Percentiles rank a stretch among this genome's conserved stretches.
phyloP scores from a whole-genome alignment of 2,797 vertebrate species.

The Chiroxiphia lanceolata region DNA sequence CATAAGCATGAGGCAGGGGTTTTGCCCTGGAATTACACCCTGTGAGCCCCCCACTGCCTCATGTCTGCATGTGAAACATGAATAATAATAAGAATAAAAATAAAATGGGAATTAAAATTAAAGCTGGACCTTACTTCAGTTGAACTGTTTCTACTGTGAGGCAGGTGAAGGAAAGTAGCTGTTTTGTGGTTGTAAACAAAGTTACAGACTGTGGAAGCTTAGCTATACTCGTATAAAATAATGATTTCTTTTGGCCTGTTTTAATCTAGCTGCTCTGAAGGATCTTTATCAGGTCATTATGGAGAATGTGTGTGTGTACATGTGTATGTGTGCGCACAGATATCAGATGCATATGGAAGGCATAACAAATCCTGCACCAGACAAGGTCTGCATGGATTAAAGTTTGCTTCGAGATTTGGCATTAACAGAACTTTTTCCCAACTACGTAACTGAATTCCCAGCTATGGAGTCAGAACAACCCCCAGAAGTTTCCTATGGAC shows the following conservation, averaged over 20 bases:
- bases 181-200: neutral
- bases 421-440: neutral
- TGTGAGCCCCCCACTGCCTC: neutral
- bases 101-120: neutral
- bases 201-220: neutral
- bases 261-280: neutral
- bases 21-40: constrained; percentile 55
- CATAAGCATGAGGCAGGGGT: constrained; percentile 4
- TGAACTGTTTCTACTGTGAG: neutral
- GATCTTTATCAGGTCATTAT: neutral
- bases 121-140: neutral
- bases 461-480: neutral
- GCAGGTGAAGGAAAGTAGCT: neutral
- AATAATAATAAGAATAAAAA: neutral
- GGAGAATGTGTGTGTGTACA: neutral
- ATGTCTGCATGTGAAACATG: neutral
- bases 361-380: neutral
- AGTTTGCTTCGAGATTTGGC: neutral
- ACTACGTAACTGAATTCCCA: neutral
- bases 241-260: neutral
- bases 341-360: neutral
- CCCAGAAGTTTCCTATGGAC: neutral
- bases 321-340: rapidly evolving
- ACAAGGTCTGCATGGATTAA: neutral
- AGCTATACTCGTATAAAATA: neutral